A percentile compares a stretch with the other conserved stretches of the same genome.
Conservation (phyloP, 2,113 vertebrate genomes). For the human region GRCh38 chr15:101581501-101582000, state of each 20-base stretch:
- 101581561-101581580: neutral
- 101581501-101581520: neutral
- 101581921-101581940: neutral
- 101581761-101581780: neutral
- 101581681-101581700: neutral
- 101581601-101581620: neutral
- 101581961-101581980: neutral
- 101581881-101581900: neutral
- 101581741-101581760: neutral
- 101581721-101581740: neutral
- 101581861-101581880: neutral
- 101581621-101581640: neutral
- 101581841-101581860: neutral
- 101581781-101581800: neutral
- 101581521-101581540: neutral
- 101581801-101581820: neutral
- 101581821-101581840: rapidly evolving
- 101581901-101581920: neutral
- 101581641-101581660: neutral
- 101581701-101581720: too few species aligned
- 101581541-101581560: neutral
- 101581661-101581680: neutral
- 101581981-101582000: neutral
- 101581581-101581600: neutral
- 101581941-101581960: neutral